Base-by-base conservation (phyloP, 2,888 invertebrate species). In the Caenorhabditis sp. region DNA sequence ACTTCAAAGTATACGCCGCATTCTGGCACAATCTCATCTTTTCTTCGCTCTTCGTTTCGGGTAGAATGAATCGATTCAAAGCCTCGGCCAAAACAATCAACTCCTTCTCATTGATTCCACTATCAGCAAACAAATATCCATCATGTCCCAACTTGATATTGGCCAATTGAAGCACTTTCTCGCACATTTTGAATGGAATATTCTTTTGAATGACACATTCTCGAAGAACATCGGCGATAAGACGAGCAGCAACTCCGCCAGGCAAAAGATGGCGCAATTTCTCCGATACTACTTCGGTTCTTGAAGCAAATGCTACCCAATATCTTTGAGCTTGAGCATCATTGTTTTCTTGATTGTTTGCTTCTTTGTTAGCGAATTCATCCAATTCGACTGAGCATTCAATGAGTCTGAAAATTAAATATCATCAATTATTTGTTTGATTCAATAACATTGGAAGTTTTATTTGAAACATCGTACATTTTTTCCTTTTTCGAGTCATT, bases 91-190 rank as follows among this genome's bases (percentile, higher is more conserved):
- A 63, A 10, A 70, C 68, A 52, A 67, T 76, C 12, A 85, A 69
- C 54, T 83, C 80, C 58, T 64, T 57, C 64, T 83, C 81, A 26
- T 84, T 78, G 69, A 80, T 80, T 49, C 77, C 78, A 62, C 69
- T 70, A 61, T 83, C 82, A 10, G 26, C 54, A 54, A 73, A 77
- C 60, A 79, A 66, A 59, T 72, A 77, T 57, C 80, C 78, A 71
- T 92, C 91, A 71, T 91, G 90, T 77, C 93, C 92, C 8, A 96
- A 90, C 88, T 95, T 93, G 10, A 91, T 91, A 83, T 93, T 94
- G 0, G 97, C 89, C 50, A 97, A 89, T 84, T 96, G 95, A 89
- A 97, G 91, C 0, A 96, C 92, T 7, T 92, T 91, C 17, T 91
- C 89, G 25, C 93, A 88, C 77, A 77, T 73, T 54, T 57, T 71